Percentiles rank a stretch among this genome's conserved stretches.
Conservation (phyloP, 2,888 invertebrate species). For the Hecatera dysodea region DNA sequence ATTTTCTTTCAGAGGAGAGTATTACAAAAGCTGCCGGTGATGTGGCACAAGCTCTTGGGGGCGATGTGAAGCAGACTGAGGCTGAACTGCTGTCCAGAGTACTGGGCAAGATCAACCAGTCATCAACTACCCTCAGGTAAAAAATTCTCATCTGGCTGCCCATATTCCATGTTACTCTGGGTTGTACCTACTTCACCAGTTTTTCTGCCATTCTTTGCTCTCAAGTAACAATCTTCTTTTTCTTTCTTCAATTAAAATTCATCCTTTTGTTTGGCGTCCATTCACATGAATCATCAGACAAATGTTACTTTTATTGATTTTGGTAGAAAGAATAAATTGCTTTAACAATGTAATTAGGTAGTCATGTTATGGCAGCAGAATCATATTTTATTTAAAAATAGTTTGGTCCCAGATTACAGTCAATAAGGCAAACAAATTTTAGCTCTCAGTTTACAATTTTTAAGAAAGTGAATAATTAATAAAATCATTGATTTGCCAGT, state of each 20-base stretch:
- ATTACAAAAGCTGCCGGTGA: slow-evolving; percentile 92
- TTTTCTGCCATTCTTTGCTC: not conserved
- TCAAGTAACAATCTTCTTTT: not conserved
- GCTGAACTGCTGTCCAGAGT: slow-evolving; percentile 94
- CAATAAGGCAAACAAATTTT: too few relatives aligned
- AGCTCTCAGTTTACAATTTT: too few relatives aligned
- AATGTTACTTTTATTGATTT: not conserved
- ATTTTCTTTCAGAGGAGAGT: slow-evolving; percentile 79
- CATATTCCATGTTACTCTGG: not conserved
- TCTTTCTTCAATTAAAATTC: not conserved
- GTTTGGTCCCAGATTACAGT: too few relatives aligned
- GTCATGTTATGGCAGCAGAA: too few relatives aligned
- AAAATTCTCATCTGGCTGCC: too few relatives aligned
- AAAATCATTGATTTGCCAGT: slow-evolving; percentile 82
- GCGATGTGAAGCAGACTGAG: slow-evolving; percentile 93
- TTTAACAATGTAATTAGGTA: too few relatives aligned
- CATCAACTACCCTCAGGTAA: slow-evolving; percentile 84
- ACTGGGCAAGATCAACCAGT: slow-evolving; percentile 89
- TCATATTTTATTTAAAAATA: too few relatives aligned
- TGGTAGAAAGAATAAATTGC: too few relatives aligned
- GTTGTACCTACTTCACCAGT: not conserved
- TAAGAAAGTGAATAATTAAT: not conserved
- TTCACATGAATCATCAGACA: not conserved
- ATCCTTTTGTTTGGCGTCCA: not conserved
- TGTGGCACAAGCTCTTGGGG: slow-evolving; percentile 93